Base-by-base conservation (phyloP, 2,113 vertebrate genomes). In the Sinocyclocheilus anophthalmus region DNA sequence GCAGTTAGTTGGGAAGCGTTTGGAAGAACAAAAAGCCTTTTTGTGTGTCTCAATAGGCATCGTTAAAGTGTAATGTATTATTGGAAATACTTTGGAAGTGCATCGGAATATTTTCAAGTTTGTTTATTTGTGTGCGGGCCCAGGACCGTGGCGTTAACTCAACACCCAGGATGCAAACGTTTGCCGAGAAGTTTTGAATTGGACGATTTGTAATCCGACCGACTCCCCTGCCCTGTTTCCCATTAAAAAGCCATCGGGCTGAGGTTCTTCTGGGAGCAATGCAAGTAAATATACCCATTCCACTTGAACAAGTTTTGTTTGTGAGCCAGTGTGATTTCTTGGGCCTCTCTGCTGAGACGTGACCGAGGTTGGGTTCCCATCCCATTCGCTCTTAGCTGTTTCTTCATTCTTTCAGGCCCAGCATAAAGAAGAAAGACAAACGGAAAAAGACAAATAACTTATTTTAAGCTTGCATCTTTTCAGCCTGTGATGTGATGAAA, bases 231-330 rank as follows among this genome's bases (percentile, higher is more conserved):
- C 88, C 89, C 92, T 92, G 92, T 90, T 94, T 92, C 90, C 91
- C 92, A 94, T 95, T 95, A 94, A 93, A 95, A 94, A 94, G 88
- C 91, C 90, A 94, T 95, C 91, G 89, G 87, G 90, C 89, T 55
- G 90, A 45, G 91, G 93, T 93, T 94, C 94, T 94, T 93, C 89
- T 92, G 93, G 94, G 93, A 94, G 91, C 91, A 88, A 57, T 90
- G 91, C 90, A 50, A 94, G 94, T 94, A 95, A 95, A 95, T 94
- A 94, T 92, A 94, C 94, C 92, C 90, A 93, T 94, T 94, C 95
- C 93, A 92, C 91, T 92, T 90, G 90, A 92, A 93, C 87, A 92
- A 91, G 93, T 95, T 94, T 94, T 94, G 93, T 94, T 95, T 93
- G 93, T 90, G 91, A 93, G 93, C 88, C 87, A 88, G 91, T 85